Evolutionary conservation across 2,888 invertebrate species (phyloP).

Genomic region (Phragmatobia fuliginosa): DNA sequence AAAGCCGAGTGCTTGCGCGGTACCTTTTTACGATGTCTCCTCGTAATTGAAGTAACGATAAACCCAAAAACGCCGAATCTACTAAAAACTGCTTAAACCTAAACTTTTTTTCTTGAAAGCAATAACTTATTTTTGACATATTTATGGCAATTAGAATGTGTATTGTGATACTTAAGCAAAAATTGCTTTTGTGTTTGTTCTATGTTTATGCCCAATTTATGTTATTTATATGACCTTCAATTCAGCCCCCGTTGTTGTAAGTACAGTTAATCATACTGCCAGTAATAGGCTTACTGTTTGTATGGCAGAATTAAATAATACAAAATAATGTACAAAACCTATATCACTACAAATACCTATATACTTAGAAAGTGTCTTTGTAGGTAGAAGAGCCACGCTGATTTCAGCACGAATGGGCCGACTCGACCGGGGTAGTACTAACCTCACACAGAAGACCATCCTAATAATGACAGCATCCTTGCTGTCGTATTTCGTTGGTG

Average conservation of each 20-base stretch:
- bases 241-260: background rate
- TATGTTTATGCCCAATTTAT: background rate
- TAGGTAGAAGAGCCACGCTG: too few species aligned
- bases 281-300: too few species aligned
- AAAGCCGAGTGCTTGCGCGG: background rate
- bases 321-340: too few species aligned
- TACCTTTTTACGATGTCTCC: conserved; percentile 12
- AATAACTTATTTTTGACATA: background rate
- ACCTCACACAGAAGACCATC: too few species aligned
- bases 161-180: background rate
- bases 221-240: background rate
- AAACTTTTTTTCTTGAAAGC: background rate
- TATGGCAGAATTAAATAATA: too few species aligned
- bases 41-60: conserved; percentile 8
- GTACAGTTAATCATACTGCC: too few species aligned
- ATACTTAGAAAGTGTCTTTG: too few species aligned
- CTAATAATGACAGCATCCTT: too few species aligned
- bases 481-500: too few species aligned
- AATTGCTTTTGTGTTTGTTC: background rate
- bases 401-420: too few species aligned
- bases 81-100: conserved; percentile 7
- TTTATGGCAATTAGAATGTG: background rate
- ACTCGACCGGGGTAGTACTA: too few species aligned
- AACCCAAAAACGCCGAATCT: conserved; percentile 5
- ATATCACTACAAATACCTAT: too few species aligned